A percentile compares a stretch with the other conserved stretches of the same genome.
phyloP scores from a whole-genome alignment of 2,888 invertebrate genomes.

The Agrilus biguttatus region DNA sequence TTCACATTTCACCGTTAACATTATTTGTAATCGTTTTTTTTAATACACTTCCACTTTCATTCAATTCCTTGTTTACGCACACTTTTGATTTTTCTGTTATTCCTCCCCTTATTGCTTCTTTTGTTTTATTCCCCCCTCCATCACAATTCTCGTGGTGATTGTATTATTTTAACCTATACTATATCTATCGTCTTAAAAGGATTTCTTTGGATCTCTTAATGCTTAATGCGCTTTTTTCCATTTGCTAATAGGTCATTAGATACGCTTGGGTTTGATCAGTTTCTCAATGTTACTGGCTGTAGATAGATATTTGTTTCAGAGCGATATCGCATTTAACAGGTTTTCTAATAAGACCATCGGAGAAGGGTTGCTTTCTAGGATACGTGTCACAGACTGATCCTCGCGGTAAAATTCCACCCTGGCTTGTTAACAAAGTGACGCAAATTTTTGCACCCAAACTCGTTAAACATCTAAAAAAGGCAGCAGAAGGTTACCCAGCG shows the following conservation, averaged over 20 bases:
- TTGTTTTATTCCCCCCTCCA: no score
- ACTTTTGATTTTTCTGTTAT: no score
- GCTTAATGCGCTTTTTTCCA: no score
- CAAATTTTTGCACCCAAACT: slow-evolving; percentile 78
- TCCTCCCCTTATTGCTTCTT: no score
- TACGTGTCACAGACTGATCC: slow-evolving; percentile 87
- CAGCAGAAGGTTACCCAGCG: slow-evolving; percentile 61
- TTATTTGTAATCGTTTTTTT: no score
- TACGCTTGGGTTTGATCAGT: neutral
- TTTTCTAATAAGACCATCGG: slow-evolving; percentile 49
- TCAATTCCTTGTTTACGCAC: no score
- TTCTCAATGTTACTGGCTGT: neutral
- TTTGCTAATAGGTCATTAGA: no score
- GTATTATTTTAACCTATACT: no score
- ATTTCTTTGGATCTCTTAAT: no score
- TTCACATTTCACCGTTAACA: neutral
- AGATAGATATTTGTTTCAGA: slow-evolving; percentile 25
- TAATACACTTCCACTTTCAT: no score
- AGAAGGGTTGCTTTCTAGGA: slow-evolving; percentile 60
- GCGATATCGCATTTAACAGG: slow-evolving; percentile 48
- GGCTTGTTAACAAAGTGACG: slow-evolving; percentile 80
- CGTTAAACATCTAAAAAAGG: slow-evolving; percentile 67
- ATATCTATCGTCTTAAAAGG: no score
- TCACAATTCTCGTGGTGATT: no score
- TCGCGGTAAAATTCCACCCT: slow-evolving; percentile 71